These are phyloP conservation scores for Leucoma salicis DNA, from an alignment of 2,888 invertebrate species.

Conservation along the genomic window DNA sequence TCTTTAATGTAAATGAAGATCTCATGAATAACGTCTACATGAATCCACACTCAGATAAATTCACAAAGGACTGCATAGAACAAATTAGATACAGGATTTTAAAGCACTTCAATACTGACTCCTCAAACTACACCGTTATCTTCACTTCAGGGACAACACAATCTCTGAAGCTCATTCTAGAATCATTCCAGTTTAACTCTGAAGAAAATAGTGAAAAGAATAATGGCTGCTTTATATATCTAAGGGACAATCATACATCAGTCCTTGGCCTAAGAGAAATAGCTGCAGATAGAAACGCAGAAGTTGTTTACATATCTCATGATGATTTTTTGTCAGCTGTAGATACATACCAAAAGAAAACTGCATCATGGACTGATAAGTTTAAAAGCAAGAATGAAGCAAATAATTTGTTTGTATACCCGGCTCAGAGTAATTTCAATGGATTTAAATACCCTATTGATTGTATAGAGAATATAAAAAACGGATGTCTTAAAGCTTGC, in stretches of 20 bases:
- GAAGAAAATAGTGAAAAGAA: conserved; percentile 41
- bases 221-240: conserved; percentile 87
- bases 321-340: conserved; percentile 77
- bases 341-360: conserved; percentile 21
- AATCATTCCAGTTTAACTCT: conserved; percentile 86
- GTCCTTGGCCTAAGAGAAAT: conserved; percentile 95
- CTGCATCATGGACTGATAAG: conserved; percentile 29
- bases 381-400: conserved; percentile 40
- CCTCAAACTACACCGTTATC: conserved; percentile 91
- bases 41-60: conserved; percentile 95
- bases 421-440: conserved; percentile 97
- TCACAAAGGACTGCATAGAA: conserved; percentile 92
- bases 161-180: conserved; percentile 91
- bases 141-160: conserved; percentile 98
- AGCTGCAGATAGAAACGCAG: conserved; percentile 79
- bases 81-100: conserved; percentile 91
- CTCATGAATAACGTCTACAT: conserved; percentile 88
- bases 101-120: conserved; percentile 91
- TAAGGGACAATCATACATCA: conserved; percentile 97
- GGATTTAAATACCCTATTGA: conserved; percentile 93
- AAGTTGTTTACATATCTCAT: conserved; percentile 81
- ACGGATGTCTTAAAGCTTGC: conserved; percentile 78
- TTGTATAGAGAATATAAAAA: conserved; percentile 85
- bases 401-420: conserved; percentile 88
- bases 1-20: conserved; percentile 84